Base-by-base conservation (phyloP, 2,888 invertebrate species). In the Pedicia rivosa region DNA sequence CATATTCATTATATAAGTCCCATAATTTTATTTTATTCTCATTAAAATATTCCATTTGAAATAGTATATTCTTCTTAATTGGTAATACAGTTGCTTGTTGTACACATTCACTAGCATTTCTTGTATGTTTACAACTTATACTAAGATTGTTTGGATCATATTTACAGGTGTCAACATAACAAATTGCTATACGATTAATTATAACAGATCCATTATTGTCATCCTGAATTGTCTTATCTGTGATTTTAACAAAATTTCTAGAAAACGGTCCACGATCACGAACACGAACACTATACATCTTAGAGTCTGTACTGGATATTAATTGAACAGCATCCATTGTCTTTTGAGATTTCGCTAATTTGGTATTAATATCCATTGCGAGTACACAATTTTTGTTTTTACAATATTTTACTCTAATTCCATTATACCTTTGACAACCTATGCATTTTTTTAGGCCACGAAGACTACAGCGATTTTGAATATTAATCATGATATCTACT, bases 361-460 rank as follows among this genome's bases (percentile, higher is more conserved):
- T 35, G 10, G n/a, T 4, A 24, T 24, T 24, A 24, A 24, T 10
- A 7, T 24, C n/a, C n/a, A 35, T n/a, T n/a, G 17, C 15, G 10
- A 42, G 27, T n/a, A 72, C 70, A 53, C 80, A 81, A 10, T 65
- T 58, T 52, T 73, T 74, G 52, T 79, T 80, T 55, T 79, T 79
- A 52, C 81, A 80, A 43, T 68, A 68, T 15, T 70, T 62, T n/a
- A 79, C 76, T 37, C 82, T 63, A 2, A 78, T 79, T 3, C 83
- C 83, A 57, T 81, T 84, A 43, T 72, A 72, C 2, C 70, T 70
- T 0, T 78, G 78, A 61, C 84, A 86, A 49, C 75, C 75, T 1
- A 70, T 70, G 51, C 83, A 86, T 50, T 75, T 78, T 45, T 75
- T 66, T 1, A 83, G 68, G 5, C 83, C 83, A 35, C 83, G 55